Conservation (phyloP, 1,140 invertebrate species). For the Drosophila triauraria region DNA sequence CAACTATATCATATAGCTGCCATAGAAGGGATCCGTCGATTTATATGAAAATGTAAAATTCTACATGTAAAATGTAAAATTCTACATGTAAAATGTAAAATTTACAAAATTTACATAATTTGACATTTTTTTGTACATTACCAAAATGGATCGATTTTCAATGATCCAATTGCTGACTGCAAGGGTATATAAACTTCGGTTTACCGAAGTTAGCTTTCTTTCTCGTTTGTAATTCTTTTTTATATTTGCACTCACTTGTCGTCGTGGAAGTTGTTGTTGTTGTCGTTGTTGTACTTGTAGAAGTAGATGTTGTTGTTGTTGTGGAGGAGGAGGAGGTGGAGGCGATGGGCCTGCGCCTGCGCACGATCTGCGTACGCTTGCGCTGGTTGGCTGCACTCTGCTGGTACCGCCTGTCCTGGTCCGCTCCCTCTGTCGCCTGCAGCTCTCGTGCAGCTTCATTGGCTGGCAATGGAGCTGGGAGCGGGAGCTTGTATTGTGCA, state of each 20-base stretch:
- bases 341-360: slow-evolving; percentile 50
- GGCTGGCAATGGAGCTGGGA: slow-evolving; percentile 33
- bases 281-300: slow-evolving; percentile 46
- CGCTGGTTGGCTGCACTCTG: slow-evolving; percentile 38
- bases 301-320: slow-evolving; percentile 34
- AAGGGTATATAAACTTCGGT: too few species aligned
- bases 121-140: too few species aligned
- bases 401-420: slow-evolving; percentile 24
- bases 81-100: too few species aligned
- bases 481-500: slow-evolving; percentile 72
- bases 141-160: too few species aligned
- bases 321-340: slow-evolving; percentile 1
- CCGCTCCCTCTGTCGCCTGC: slow-evolving; percentile 13
- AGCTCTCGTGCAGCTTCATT: slow-evolving; percentile 26
- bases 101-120: too few species aligned
- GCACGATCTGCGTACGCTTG: slow-evolving; percentile 62
- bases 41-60: too few species aligned
- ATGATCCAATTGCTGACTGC: too few species aligned
- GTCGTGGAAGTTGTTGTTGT: slow-evolving; percentile 61
- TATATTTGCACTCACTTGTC: slow-evolving; percentile 58
- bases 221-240: neutral
- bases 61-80: too few species aligned
- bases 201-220: too few species aligned
- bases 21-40: too few species aligned
- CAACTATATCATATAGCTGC: too few species aligned